Evolutionary conservation across 2,888 invertebrate species (phyloP).

Genomic region (Callimorpha dominula): DNA sequence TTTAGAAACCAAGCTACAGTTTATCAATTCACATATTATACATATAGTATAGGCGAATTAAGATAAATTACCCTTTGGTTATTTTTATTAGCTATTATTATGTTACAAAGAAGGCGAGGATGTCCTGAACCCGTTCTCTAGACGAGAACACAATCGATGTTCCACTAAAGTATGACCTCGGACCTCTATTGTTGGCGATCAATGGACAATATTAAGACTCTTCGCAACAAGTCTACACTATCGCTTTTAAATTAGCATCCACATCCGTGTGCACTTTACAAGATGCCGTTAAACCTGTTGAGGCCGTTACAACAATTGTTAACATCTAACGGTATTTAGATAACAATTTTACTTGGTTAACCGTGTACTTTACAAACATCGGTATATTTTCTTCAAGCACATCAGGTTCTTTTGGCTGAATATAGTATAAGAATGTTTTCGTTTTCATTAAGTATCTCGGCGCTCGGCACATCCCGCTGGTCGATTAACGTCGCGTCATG

Average conservation of each 20-base stretch:
- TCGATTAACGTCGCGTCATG: constrained; percentile 66
- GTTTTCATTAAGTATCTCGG: constrained; percentile 54
- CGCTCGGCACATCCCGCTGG: constrained; percentile 61
- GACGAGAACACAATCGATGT: constrained; percentile 72
- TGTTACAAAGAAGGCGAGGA: constrained; percentile 57
- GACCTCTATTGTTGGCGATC: constrained; percentile 66
- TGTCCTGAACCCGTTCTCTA: constrained; percentile 66
- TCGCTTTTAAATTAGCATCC: constrained; percentile 62
- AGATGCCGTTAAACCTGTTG: constrained; percentile 68
- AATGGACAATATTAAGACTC: constrained; percentile 62
- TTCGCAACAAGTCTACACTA: constrained; percentile 55
- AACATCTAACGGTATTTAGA: constrained; percentile 61
- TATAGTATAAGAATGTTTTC: constrained; percentile 22
- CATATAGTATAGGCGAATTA: constrained; percentile 6
- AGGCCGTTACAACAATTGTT: constrained; percentile 59
- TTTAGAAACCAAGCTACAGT: not conserved
- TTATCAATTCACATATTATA: constrained; percentile 1
- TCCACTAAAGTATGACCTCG: constrained; percentile 71
- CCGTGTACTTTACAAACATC: constrained; percentile 16
- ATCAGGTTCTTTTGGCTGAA: not conserved
- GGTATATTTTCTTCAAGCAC: not conserved
- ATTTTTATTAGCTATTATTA: constrained; percentile 39
- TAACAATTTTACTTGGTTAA: constrained; percentile 35
- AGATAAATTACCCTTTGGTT: constrained; percentile 21
- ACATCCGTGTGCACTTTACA: constrained; percentile 63